Conservation (phyloP, 64 coral and sea anemone species). For the Stichodactyla mertensii region DNA sequence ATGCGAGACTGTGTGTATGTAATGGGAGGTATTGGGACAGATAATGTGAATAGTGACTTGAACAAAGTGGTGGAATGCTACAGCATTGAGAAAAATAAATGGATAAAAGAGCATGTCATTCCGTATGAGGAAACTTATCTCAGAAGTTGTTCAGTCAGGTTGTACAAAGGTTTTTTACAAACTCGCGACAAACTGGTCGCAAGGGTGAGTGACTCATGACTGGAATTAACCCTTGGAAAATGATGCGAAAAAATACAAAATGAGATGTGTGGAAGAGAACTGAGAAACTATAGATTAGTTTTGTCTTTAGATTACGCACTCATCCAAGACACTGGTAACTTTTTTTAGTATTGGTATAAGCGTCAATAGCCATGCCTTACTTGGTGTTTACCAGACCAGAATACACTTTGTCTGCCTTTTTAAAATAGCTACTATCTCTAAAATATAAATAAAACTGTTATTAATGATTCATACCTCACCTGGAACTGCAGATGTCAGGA, state of each 20-base stretch:
- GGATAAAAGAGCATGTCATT: slow-evolving; percentile 39
- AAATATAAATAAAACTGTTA: too few species aligned
- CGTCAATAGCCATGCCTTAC: too few species aligned
- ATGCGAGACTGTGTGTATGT: slow-evolving; percentile 47
- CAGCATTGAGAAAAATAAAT: slow-evolving; percentile 43
- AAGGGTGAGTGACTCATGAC: background rate
- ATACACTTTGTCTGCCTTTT: too few species aligned
- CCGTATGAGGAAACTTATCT: slow-evolving; percentile 76
- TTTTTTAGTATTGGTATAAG: too few species aligned
- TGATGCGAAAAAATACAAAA: background rate
- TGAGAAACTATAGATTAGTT: too few species aligned
- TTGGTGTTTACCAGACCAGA: too few species aligned
- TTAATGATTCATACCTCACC: too few species aligned
- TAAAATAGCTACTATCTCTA: too few species aligned
- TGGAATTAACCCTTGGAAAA: too few species aligned
- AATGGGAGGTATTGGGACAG: slow-evolving; percentile 74
- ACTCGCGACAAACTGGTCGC: slow-evolving; percentile 36
- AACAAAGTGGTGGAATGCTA: slow-evolving; percentile 70
- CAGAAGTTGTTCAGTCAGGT: slow-evolving; percentile 46
- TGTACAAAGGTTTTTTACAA: slow-evolving; percentile 46
- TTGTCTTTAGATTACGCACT: too few species aligned
- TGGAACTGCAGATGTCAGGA: too few species aligned
- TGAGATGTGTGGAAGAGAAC: background rate
- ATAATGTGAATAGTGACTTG: slow-evolving; percentile 30
- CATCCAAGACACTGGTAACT: too few species aligned